Conservation (phyloP, 2,113 vertebrate species). For the Brachionichthys hirsutus region DNA sequence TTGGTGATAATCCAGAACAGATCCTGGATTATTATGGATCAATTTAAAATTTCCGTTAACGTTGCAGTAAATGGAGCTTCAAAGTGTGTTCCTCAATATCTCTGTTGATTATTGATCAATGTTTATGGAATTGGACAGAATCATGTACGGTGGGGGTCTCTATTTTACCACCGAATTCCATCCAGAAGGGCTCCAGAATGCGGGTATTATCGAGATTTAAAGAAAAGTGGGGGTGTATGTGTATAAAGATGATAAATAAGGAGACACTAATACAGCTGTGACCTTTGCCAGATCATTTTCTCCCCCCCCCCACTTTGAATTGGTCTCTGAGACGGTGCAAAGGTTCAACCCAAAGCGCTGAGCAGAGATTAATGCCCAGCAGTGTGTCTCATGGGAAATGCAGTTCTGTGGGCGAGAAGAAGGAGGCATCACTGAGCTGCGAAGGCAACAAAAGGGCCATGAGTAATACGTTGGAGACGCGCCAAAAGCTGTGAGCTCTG, state of each 20-base stretch:
- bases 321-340: constrained; percentile 1
- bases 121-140: too few species aligned
- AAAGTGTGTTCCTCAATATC: too few species aligned
- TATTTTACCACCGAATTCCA: too few species aligned
- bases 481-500: constrained; percentile 12
- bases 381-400: constrained; percentile 47
- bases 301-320: background rate
- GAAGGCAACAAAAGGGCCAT: constrained; percentile 47
- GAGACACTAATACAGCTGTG: background rate
- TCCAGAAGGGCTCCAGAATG: too few species aligned
- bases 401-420: constrained; percentile 26
- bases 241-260: background rate
- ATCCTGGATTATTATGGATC: too few species aligned
- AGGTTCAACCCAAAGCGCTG: constrained; percentile 12
- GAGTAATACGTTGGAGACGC: constrained; percentile 18
- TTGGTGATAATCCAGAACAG: too few species aligned
- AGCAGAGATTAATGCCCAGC: constrained; percentile 26
- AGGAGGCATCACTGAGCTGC: constrained; percentile 34
- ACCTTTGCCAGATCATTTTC: background rate
- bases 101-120: too few species aligned
- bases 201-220: too few species aligned
- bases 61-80: too few species aligned
- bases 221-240: too few species aligned
- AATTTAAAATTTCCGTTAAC: too few species aligned
- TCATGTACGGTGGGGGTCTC: too few species aligned